Evolutionary conservation across 2,888 invertebrate species (phyloP), one percentile per base, ranked within the genome.

Genomic region (Sphaerophoria rueppellii): DNA sequence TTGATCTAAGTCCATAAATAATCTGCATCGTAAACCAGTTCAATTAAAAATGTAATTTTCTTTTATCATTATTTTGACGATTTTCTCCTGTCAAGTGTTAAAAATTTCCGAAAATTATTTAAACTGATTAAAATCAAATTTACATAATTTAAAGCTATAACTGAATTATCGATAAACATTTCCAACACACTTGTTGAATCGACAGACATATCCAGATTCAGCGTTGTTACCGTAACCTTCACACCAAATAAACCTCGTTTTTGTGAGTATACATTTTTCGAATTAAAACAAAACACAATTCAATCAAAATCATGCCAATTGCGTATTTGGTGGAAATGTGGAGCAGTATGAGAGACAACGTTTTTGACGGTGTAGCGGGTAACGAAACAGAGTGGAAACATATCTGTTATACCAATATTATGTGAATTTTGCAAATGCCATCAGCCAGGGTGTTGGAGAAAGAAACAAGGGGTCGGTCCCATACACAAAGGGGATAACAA

Each of bases 301-400:
- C 82, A 83, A 83, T 83, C 82, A 78, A 79, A 79, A 79, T 79
- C 71, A 77, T 83, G 74, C 82, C 79, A 83, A 83, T 79, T 79
- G 74, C 43, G 65, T 58, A 79, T 78, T 76, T 73, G 69, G 50
- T 9, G 16, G 77, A 72, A 61, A 50, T 35, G 37, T 35, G 14
- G n/a, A 14, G 57, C 57, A 46, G 16, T 12, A 37, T 77, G 77
- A 75, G 35, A 74, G 54, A 24, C 61, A 70, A 54, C 70, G 9
- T 74, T 70, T 70, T 46, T 65, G 74, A 76, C 58, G 67, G 63
- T 57, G 14, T 50, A 16, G 4, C 16, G 48, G 37, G 57, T 69
- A 43, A 57, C 6, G 60, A 50, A 48, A 9, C 58, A 34, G 63
- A 48, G 16, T 54, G 46, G 14, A 54, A 34, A 76, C 55, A 54